phyloP scores from a whole-genome alignment of 1,140 invertebrate genomes.

The Drosophila pallidifrons region DNA sequence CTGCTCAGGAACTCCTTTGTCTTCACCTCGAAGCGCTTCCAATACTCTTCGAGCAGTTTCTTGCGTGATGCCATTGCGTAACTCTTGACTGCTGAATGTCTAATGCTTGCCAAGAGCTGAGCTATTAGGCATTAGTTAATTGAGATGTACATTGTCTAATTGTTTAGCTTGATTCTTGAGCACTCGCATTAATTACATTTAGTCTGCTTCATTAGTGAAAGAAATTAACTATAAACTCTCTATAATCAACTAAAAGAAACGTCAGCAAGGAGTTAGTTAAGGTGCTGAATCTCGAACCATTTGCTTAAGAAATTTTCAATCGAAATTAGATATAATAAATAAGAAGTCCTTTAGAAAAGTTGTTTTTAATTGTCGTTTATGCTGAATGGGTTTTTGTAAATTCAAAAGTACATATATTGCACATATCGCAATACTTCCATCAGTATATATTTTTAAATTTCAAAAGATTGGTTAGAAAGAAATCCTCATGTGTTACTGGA shows the following conservation, averaged over 20 bases:
- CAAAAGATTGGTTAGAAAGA: too few species aligned
- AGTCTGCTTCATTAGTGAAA: not conserved
- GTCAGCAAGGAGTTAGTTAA: too few species aligned
- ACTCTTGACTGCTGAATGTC: not conserved
- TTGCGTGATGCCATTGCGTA: conserved; percentile 28
- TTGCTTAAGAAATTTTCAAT: too few species aligned
- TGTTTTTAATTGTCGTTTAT: too few species aligned
- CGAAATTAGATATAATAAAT: too few species aligned
- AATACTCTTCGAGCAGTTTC: not conserved
- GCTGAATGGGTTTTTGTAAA: too few species aligned
- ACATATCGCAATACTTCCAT: too few species aligned
- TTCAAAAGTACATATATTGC: too few species aligned
- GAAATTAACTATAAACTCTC: not conserved
- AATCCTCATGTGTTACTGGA: too few species aligned
- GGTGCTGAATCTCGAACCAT: too few species aligned
- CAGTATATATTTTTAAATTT: too few species aligned
- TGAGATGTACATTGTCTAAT: not conserved
- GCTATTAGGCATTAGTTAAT: not conserved
- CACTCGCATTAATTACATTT: not conserved
- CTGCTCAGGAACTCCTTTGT: conserved; percentile 86
- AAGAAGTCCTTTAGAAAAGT: too few species aligned
- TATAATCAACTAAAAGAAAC: not conserved
- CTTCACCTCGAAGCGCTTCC: conserved; percentile 13
- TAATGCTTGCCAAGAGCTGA: not conserved
- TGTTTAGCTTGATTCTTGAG: not conserved